Conservation (phyloP, 2,113 vertebrate genomes). For the Polypterus bichir region DNA sequence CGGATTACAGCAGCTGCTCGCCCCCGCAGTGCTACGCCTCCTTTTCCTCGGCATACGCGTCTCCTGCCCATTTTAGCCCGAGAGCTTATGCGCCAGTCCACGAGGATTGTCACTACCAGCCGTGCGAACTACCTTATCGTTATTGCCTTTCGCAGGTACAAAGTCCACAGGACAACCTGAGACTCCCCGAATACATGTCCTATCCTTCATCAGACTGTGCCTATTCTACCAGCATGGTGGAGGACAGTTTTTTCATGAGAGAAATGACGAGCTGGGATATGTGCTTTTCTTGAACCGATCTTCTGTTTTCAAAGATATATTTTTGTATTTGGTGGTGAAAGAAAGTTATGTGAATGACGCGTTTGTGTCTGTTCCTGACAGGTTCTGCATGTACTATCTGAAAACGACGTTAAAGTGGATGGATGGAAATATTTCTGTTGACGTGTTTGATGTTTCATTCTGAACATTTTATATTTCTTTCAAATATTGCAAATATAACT, state of each 20-base stretch:
- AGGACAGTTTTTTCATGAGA: slow-evolving; percentile 54
- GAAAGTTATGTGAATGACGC: too few relatives aligned
- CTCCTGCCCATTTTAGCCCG: slow-evolving; percentile 52
- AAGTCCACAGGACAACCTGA: slow-evolving; percentile 30
- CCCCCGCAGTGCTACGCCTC: slow-evolving; percentile 50
- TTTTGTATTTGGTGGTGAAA: too few relatives aligned
- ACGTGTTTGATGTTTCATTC: too few relatives aligned
- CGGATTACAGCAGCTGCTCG: slow-evolving; percentile 62
- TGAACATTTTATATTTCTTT: too few relatives aligned
- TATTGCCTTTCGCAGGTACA: slow-evolving; percentile 44
- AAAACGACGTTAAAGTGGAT: too few relatives aligned
- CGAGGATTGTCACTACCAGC: slow-evolving; percentile 45
- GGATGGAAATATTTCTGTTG: too few relatives aligned
- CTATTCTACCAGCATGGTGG: slow-evolving; percentile 28
- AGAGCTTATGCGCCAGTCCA: slow-evolving; percentile 29
- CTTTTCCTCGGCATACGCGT: slow-evolving; percentile 50
- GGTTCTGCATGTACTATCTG: too few relatives aligned
- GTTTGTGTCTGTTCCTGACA: too few relatives aligned
- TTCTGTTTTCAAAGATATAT: too few relatives aligned
- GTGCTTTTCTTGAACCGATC: slow-evolving; percentile 61
- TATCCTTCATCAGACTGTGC: slow-evolving; percentile 49
- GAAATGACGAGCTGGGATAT: slow-evolving; percentile 56
- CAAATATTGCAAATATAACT: too few relatives aligned
- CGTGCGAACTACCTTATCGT: slow-evolving; percentile 43
- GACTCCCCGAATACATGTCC: slow-evolving; percentile 31